Percentiles rank a stretch among this genome's conserved stretches.
These are phyloP conservation scores for rat (Rattus norvegicus) DNA, from an alignment of 2,113 vertebrate genomes.

Conservation along the genomic window GRCr8 NC_086025.1:136087001-136087500, in stretches of 20 bases:
- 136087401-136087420: slow-evolving; percentile 9
- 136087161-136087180: not conserved
- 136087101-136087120: not conserved
- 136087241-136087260: not conserved
- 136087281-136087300: not conserved
- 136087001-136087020: not conserved
- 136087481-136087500: not conserved
- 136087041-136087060: not conserved
- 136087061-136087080: not conserved
- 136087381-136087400: not conserved
- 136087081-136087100: not conserved
- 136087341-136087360: not conserved
- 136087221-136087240: not conserved
- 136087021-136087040: not conserved
- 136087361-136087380: not conserved
- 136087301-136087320: not conserved
- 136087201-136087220: not conserved
- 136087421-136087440: not conserved
- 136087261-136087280: not conserved
- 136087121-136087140: not conserved
- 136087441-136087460: not conserved
- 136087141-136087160: not conserved
- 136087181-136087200: not conserved
- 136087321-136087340: not conserved
- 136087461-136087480: not conserved